Evolutionary conservation across 2,113 vertebrate species (phyloP).

Genomic region (Vidua macroura): DNA sequence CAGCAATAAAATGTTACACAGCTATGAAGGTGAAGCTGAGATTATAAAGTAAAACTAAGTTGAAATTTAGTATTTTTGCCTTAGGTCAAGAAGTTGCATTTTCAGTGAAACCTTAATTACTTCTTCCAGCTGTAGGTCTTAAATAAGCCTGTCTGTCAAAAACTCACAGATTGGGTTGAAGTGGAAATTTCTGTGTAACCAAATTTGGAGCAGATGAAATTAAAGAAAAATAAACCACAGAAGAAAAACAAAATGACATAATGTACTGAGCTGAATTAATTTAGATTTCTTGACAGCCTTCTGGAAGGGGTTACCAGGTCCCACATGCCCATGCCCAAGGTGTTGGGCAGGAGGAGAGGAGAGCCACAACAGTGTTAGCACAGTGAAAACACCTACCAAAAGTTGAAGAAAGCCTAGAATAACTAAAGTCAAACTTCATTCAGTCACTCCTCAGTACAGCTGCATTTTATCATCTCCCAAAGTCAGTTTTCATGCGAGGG

Average conservation of each 20-base stretch:
- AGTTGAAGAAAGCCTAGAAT: background rate
- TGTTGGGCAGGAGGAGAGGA: background rate
- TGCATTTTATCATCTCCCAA: conserved; percentile 1
- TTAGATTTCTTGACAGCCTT: background rate
- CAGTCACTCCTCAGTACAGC: background rate
- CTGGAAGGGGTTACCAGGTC: background rate
- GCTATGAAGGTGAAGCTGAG: background rate
- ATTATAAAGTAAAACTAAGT: background rate
- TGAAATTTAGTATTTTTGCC: background rate
- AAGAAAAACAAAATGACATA: background rate
- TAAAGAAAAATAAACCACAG: conserved; percentile 38
- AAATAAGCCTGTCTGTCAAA: conserved; percentile 8
- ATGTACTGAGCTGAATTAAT: background rate
- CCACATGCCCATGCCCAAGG: background rate
- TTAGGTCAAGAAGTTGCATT: background rate
- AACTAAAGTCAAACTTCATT: background rate
- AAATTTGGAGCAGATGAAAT: conserved; percentile 16
- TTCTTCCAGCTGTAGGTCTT: conserved; percentile 20
- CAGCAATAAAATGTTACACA: background rate
- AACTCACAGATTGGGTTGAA: background rate
- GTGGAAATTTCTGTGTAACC: background rate
- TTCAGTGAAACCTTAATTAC: conserved; percentile 20
- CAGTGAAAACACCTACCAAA: background rate
- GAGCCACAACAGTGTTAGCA: background rate
- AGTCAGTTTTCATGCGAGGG: background rate